These are phyloP conservation scores for Scalopus aquaticus DNA, from an alignment of 2,113 vertebrate genomes.

Conservation along the genomic window DNA sequence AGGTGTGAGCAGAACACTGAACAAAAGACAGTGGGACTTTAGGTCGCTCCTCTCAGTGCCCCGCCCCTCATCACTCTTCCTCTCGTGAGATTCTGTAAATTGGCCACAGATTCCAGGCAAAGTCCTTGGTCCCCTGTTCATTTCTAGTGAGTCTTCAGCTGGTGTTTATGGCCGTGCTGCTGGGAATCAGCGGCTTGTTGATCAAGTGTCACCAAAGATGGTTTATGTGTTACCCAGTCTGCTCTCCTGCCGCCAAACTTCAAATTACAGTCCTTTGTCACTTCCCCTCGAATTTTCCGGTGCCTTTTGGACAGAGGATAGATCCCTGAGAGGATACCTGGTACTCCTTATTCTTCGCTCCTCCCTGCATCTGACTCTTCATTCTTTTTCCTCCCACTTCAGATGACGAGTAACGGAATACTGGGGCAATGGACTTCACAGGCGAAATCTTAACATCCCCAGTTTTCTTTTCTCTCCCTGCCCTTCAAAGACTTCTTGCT, in stretches of 20 bases:
- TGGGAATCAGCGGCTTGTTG: not conserved
- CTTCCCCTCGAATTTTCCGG: not conserved
- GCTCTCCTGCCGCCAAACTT: not conserved
- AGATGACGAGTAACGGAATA: not conserved
- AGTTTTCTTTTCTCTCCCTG: not conserved
- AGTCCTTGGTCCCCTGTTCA: not conserved
- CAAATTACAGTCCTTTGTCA: not conserved
- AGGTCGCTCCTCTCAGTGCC: not conserved
- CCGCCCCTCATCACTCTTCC: not conserved
- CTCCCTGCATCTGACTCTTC: not conserved
- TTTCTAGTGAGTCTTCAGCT: not conserved
- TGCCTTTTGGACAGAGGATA: not conserved
- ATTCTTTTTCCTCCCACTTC: no score
- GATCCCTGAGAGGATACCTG: not conserved
- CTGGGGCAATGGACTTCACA: not conserved
- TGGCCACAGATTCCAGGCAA: not conserved
- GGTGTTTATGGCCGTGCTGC: not conserved
- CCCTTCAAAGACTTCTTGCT: not conserved
- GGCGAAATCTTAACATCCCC: not conserved
- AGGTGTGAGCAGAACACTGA: not conserved
- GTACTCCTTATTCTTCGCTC: not conserved
- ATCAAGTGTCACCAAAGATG: not conserved
- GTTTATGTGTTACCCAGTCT: not conserved
- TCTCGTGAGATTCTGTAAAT: not conserved
- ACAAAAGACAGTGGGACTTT: not conserved